Percentiles rank a stretch among this genome's conserved stretches.
Conservation (phyloP, 2,797 vertebrate genomes). For the Pelodytes ibericus region DNA sequence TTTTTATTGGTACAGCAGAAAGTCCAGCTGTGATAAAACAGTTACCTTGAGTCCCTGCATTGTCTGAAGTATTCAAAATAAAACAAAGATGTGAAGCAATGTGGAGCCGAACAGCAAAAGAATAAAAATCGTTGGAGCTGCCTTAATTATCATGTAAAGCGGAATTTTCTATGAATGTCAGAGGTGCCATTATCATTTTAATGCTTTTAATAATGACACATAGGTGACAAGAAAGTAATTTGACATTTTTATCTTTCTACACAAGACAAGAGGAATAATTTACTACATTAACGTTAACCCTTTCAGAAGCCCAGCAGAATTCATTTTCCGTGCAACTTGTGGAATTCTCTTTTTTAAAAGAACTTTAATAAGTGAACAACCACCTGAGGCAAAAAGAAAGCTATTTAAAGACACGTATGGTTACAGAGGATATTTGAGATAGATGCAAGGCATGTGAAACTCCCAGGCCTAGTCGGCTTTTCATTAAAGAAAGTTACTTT, state of each 20-base stretch:
- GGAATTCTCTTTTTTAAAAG: not conserved
- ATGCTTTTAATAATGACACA: conserved; percentile 48
- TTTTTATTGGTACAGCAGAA: not conserved
- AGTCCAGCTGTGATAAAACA: not conserved
- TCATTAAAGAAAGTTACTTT: too few relatives aligned
- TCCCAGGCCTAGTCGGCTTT: not conserved
- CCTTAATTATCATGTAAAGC: conserved; percentile 16
- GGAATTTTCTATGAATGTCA: conserved; percentile 33
- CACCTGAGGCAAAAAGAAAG: not conserved
- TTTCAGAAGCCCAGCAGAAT: not conserved
- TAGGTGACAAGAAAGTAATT: conserved; percentile 43
- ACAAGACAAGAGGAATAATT: conserved; percentile 35
- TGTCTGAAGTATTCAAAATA: not conserved
- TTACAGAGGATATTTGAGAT: not conserved
- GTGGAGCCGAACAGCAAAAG: not conserved
- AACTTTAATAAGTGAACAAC: not conserved
- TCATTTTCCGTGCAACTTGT: not conserved
- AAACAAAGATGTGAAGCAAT: not conserved
- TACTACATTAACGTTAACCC: conserved; percentile 20
- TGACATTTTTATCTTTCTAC: conserved; percentile 45
- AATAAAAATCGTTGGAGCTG: conserved; percentile 5
- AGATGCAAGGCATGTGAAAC: not conserved
- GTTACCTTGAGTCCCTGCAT: not conserved
- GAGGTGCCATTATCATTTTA: conserved; percentile 44
- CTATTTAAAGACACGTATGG: not conserved